Evolutionary conservation across 1,140 invertebrate genomes (phyloP).

Genomic region (Wiebesia pumilae): DNA sequence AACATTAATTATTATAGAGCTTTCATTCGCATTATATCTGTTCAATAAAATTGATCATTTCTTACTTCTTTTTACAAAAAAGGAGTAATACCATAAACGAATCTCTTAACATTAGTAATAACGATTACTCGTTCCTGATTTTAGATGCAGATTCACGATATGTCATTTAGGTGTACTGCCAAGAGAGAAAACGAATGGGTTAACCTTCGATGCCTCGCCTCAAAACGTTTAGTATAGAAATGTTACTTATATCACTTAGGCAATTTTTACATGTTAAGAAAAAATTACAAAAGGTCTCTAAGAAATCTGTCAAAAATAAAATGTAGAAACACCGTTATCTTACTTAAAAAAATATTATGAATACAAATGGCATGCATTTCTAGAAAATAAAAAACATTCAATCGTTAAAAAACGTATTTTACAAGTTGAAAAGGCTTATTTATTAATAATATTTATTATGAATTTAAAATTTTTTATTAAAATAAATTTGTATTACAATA

Average conservation of each 20-base stretch:
- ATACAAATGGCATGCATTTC: no score
- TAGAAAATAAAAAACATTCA: no score
- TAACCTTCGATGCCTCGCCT: not conserved
- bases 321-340: not conserved
- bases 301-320: not conserved
- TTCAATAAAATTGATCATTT: not conserved
- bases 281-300: not conserved
- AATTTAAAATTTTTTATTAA: no score
- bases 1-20: not conserved
- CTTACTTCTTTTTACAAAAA: not conserved
- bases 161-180: slow-evolving; percentile 6
- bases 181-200: not conserved
- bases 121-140: slow-evolving; percentile 2
- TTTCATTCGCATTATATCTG: not conserved
- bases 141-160: not conserved
- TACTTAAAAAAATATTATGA: not conserved
- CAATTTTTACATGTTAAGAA: not conserved
- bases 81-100: not conserved
- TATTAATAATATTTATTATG: no score
- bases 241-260: slow-evolving; percentile 3
- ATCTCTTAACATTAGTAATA: slow-evolving; percentile 11
- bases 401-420: no score
- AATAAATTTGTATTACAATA: no score
- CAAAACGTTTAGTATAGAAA: not conserved
- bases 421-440: no score